Conservation (phyloP, 2,113 vertebrate species). For the Polypterus senegalus region DNA sequence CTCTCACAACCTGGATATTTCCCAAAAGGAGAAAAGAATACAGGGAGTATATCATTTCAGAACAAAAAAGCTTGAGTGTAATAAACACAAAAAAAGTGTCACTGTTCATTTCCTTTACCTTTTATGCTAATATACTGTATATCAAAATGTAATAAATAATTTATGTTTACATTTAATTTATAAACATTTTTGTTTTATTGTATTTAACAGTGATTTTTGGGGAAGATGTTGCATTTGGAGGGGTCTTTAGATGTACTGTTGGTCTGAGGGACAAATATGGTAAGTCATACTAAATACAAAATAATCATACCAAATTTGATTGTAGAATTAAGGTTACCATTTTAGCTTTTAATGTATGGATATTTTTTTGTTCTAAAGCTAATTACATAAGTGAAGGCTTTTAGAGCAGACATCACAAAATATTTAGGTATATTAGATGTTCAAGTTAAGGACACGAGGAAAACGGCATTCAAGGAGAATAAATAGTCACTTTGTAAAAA, state of each 20-base stretch:
- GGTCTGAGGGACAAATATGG: conserved; percentile 94
- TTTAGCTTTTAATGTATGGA: no score
- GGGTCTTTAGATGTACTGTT: conserved; percentile 96
- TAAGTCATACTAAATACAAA: conserved; percentile 35
- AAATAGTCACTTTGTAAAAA: no score
- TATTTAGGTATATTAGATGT: no score
- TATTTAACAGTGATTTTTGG: conserved; percentile 80
- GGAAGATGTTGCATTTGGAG: conserved; percentile 94
- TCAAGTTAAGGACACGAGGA: no score
- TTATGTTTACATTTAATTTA: background rate
- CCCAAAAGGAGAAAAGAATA: background rate
- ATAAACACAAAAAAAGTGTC: background rate
- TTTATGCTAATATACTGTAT: background rate
- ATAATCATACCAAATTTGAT: no score
- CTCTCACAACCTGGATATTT: no score
- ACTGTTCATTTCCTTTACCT: background rate
- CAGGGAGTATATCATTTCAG: background rate
- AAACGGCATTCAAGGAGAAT: no score
- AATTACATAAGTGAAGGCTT: no score
- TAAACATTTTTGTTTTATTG: conserved; percentile 1
- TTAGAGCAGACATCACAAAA: no score
- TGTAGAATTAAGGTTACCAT: no score
- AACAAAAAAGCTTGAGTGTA: background rate
- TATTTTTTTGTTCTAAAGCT: no score
- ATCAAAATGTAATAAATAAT: background rate